These are phyloP conservation scores for Gryllus longicercus DNA, from an alignment of 2,888 invertebrate genomes.

Conservation along the genomic window DNA sequence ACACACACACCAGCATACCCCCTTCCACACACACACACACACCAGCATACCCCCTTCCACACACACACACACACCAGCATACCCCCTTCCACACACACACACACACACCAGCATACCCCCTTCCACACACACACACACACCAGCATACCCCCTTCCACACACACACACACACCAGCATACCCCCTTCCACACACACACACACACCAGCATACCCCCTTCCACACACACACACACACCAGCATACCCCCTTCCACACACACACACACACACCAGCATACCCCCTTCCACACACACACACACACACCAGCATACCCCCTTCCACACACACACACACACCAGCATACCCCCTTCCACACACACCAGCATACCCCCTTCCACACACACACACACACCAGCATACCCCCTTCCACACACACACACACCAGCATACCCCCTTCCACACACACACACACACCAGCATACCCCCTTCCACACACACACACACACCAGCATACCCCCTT, in stretches of 20 bases:
- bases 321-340: not conserved
- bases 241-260: not conserved
- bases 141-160: too few relatives aligned
- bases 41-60: not conserved
- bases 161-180: not conserved
- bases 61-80: not conserved
- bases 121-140: constrained; percentile 23
- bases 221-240: not conserved
- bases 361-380: not conserved
- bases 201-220: too few relatives aligned
- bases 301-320: not conserved
- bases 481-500: not conserved
- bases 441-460: not conserved
- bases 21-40: too few relatives aligned
- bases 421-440: not conserved
- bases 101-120: not conserved
- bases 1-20: not conserved
- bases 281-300: too few relatives aligned
- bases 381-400: constrained; percentile 19
- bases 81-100: too few relatives aligned
- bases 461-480: too few relatives aligned
- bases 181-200: not conserved
- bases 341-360: not conserved
- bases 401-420: too few relatives aligned
- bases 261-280: not conserved